phyloP scores from a whole-genome alignment of 2,797 vertebrate species.

The Gallinago stenura region DNA sequence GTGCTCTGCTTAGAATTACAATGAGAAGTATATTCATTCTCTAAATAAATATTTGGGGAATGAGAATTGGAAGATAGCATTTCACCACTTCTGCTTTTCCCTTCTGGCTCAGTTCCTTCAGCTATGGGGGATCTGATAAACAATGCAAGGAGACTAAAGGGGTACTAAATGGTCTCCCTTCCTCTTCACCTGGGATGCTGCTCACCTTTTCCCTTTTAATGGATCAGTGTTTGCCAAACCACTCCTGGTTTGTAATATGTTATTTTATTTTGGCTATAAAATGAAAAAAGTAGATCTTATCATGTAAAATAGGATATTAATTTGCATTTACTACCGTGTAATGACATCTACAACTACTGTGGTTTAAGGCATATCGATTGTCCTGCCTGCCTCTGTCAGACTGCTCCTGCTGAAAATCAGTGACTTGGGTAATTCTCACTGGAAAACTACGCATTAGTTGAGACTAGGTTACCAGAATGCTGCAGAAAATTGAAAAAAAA shows the following conservation, averaged over 20 bases:
- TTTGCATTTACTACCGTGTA: background rate
- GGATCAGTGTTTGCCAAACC: background rate
- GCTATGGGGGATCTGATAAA: background rate
- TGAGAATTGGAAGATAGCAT: background rate
- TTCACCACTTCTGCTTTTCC: background rate
- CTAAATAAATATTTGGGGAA: background rate
- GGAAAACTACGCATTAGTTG: background rate
- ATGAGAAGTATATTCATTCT: background rate
- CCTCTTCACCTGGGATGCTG: background rate
- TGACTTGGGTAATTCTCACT: background rate
- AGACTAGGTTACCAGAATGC: background rate
- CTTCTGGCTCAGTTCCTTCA: background rate
- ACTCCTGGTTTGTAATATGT: background rate
- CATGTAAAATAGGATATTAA: background rate
- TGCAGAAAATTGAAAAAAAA: background rate
- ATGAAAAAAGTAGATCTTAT: background rate
- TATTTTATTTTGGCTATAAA: background rate
- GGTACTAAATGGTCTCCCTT: background rate
- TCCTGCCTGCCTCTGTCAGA: background rate
- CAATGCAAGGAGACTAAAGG: accelerated
- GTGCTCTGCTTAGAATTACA: background rate
- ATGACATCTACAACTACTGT: background rate
- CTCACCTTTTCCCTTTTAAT: background rate
- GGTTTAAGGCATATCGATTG: background rate
- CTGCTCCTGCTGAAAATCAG: background rate